Percentiles rank a stretch among this genome's conserved stretches.
These are phyloP conservation scores for Mormyrus hasselquistii DNA, from an alignment of 2,797 vertebrate genomes.

Conservation along the genomic window DNA sequence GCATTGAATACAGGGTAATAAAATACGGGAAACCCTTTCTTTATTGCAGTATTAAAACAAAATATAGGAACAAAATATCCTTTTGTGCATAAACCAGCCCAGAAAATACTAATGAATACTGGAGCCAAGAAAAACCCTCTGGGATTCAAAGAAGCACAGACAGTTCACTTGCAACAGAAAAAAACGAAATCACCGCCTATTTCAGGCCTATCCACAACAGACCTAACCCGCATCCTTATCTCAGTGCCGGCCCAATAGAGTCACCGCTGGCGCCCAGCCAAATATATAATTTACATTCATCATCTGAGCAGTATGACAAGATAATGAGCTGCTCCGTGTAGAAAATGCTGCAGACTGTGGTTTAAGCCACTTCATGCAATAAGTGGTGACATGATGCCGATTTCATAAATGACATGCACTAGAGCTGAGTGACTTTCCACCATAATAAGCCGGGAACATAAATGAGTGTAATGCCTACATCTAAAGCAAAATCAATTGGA, in stretches of 20 bases:
- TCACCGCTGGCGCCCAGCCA: not conserved
- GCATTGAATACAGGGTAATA: not conserved
- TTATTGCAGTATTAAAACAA: not conserved
- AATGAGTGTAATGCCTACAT: not conserved
- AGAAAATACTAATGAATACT: not conserved
- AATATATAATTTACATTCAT: constrained; percentile 5
- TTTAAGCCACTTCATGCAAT: not conserved
- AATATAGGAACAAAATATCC: not conserved
- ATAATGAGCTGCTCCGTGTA: not conserved
- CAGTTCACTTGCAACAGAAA: not conserved
- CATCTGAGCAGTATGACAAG: not conserved
- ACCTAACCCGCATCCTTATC: not conserved
- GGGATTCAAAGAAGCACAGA: not conserved
- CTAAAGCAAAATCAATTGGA: not conserved
- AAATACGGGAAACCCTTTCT: not conserved
- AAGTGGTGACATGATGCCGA: not conserved
- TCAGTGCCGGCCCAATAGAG: not conserved
- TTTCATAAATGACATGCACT: not conserved
- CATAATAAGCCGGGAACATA: not conserved
- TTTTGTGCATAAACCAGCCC: not conserved
- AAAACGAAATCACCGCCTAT: not conserved
- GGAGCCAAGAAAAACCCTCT: not conserved
- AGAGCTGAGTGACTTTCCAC: not conserved
- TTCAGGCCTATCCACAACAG: not conserved
- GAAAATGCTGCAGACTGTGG: not conserved